Evolutionary conservation across 2,888 invertebrate genomes (phyloP).

Genomic region (Rhagonycha fulva): DNA sequence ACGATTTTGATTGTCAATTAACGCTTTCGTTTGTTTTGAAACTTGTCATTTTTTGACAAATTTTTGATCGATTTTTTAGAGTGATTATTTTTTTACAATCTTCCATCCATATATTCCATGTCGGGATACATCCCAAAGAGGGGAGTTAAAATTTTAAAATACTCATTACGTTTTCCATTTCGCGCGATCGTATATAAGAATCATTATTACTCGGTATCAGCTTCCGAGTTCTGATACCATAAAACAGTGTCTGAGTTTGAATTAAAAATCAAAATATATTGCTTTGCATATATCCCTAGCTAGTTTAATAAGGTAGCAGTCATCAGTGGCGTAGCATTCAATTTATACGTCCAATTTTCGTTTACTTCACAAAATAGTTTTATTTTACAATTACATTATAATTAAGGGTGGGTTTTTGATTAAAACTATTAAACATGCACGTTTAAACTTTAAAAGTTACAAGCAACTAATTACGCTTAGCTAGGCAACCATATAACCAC

Average conservation of each 20-base stretch:
- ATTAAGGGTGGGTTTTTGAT: neutral
- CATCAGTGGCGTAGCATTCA: slow-evolving; percentile 36
- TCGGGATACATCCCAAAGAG: slow-evolving; percentile 11
- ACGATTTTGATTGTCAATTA: neutral
- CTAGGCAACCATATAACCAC: neutral
- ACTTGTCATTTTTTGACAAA: neutral
- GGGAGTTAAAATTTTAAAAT: slow-evolving; percentile 41
- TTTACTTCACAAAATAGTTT: neutral
- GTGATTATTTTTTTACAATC: neutral
- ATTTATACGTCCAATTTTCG: neutral
- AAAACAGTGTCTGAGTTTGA: slow-evolving; percentile 53
- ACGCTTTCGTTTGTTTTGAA: neutral
- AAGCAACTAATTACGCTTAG: neutral
- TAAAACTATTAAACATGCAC: neutral
- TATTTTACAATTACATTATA: neutral
- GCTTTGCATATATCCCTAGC: slow-evolving; percentile 51
- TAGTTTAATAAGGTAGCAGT: slow-evolving; percentile 45
- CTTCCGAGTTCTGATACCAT: slow-evolving; percentile 44
- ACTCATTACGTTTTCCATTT: slow-evolving; percentile 49
- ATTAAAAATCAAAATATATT: slow-evolving; percentile 57
- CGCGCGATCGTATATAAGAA: slow-evolving; percentile 46
- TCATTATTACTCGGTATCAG: slow-evolving; percentile 52
- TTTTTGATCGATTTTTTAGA: neutral
- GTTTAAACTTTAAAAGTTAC: neutral
- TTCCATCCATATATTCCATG: neutral